Evolutionary conservation across 2,888 invertebrate species (phyloP), one percentile per base, ranked within the genome.

Genomic region (Aleiodes alternator): DNA sequence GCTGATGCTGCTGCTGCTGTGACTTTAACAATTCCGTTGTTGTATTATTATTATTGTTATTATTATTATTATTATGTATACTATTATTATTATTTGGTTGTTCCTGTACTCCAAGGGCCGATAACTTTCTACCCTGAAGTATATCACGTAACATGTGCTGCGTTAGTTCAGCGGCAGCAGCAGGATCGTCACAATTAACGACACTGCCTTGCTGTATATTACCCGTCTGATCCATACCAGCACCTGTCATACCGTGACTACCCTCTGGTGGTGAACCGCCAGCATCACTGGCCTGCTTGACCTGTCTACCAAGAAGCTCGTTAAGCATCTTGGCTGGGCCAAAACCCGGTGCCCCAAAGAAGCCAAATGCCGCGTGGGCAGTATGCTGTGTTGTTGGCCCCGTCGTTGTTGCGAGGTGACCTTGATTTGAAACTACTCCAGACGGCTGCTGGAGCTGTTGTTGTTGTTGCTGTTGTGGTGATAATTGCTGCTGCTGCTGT

Each of bases 71-170:
- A 82, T 87, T 90, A 78, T 90, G 90, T 82, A 83, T 89, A 80
- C 86, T 89, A 80, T 89, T 89, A 79, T 88, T 89, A 77, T 87
- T 89, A 83, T 93, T 92, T 82, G 94, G 90, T 86, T 94, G 94
- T 86, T 94, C 93, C 84, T 93, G 94, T 68, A 95, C 91, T 80
- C 93, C 92, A 84, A 95, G 92, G 86, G 96, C 92, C 80, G 95
- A 94, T 90, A 96, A 95, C 89, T 96, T 96, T 85, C 95, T 95
- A 83, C 94, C 96, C 89, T 97, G 97, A 77, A 97, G 92, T 85
- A 97, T 97, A 89, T 96, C 96, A 77, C 97, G 93, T 84, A 97
- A 92, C 93, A 97, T 96, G 90, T 96, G 95, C 90, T 96, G 96
- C 78, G 95, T 95, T 84, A 91, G 91, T 78, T 92, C 92, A 57